Evolutionary conservation across 2,888 invertebrate species (phyloP), one percentile per base, ranked within the genome.

Genomic region (Thymelicus acteon): DNA sequence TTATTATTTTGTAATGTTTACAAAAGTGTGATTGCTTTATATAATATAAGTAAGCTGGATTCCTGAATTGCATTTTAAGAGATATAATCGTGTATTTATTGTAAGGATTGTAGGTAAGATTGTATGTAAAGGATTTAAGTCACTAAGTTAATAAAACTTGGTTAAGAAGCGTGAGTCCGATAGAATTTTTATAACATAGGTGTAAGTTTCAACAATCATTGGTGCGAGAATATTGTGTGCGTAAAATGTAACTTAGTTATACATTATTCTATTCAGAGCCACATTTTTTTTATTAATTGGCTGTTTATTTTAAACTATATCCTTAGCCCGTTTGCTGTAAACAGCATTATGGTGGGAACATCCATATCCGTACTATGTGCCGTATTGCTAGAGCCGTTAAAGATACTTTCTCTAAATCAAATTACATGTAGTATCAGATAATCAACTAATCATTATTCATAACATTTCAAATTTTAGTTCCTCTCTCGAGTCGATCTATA

Each of bases 21-120:
- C 73, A 75, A 58, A 6, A 67, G 73, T 72, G 66, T 71, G 71
- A 71, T 71, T 65, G 71, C 75, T 62, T 73, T 73, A 70, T 67
- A 73, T 73, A 63, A 71, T 73, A 71, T 73, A 49, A 65, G 60
- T 58, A 72, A 67, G 70, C 57, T 72, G 57, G 67, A 78, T 78
- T 79, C 79, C 78, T 78, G 72, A 74, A 73, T 72, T 75, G 79
- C 79, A 78, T 79, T 79, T 78, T 75, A 67, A 60, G 62, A 61
- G 47, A 63, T 31, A 60, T 67, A 66, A 65, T 61, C 54, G 44
- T 65, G 64, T 65, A 64, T 64, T n/a, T 68, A 62, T 49, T 66
- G 7, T 52, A 64, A 60, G 58, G 8, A 64, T 64, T 49, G 40
- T 62, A 48, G 39, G 37, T 69, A 58, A 63, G 15, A 48, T 70